Conservation (phyloP, 2,797 vertebrate genomes). For the Valencia hispanica region DNA sequence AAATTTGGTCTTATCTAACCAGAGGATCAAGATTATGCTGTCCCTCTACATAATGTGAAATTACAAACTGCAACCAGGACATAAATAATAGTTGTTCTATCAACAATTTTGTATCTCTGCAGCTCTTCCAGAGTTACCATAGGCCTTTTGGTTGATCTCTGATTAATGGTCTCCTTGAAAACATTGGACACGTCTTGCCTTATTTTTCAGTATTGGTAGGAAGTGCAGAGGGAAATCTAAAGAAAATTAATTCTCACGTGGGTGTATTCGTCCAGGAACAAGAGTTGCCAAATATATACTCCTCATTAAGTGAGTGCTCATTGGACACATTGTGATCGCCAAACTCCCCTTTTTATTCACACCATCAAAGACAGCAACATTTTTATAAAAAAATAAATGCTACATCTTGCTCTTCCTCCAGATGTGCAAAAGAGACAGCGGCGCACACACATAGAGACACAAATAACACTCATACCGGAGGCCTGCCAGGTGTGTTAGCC, state of each 20-base stretch:
- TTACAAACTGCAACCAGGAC: not conserved
- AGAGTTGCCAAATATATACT: slow-evolving; percentile 29
- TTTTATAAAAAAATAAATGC: slow-evolving; percentile 30
- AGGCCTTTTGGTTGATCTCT: not conserved
- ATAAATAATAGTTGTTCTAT: not conserved
- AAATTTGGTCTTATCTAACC: not conserved
- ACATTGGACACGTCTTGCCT: slow-evolving; percentile 55
- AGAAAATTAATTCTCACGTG: slow-evolving; percentile 23
- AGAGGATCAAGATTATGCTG: not conserved
- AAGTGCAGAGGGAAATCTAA: slow-evolving; percentile 35
- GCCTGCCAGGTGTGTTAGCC: slow-evolving; percentile 45
- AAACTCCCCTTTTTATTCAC: slow-evolving; percentile 27
- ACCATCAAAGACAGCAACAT: slow-evolving; percentile 24
- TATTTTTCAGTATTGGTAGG: slow-evolving; percentile 57
- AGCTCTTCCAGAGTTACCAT: not conserved
- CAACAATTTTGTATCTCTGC: not conserved
- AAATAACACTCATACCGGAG: slow-evolving; percentile 29
- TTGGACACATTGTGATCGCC: slow-evolving; percentile 17
- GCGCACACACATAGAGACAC: slow-evolving; percentile 15
- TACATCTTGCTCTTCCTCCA: slow-evolving; percentile 26
- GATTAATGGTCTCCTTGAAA: not conserved
- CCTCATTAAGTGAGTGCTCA: slow-evolving; percentile 49
- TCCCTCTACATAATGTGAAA: not conserved
- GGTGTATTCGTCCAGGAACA: slow-evolving; percentile 31
- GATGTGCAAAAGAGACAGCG: slow-evolving; percentile 21